Base-by-base conservation (phyloP, 2,797 vertebrate genomes). In the Lutjanus campechanus region DNA sequence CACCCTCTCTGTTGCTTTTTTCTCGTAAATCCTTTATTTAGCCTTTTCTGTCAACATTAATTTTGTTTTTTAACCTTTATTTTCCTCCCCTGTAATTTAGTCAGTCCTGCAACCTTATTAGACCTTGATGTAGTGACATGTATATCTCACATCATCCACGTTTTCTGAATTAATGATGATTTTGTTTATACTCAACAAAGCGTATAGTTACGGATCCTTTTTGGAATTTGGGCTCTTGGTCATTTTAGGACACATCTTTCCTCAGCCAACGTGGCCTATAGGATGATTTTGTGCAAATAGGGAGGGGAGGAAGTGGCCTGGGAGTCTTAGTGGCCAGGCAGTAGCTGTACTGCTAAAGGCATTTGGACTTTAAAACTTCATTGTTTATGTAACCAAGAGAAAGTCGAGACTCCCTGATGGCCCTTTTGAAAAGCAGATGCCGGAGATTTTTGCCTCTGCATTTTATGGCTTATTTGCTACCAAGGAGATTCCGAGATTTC, bases 341-440 rank as follows among this genome's bases (percentile, higher is more conserved):
- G 89, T 89, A 91, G 93, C 89, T 85, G 76, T 86, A 79, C 95
- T 95, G 95, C 89, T 94, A 94, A 94, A 95, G 85, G 83, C 92
- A 95, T 95, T 95, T 92, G 82, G 88, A 82, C 68, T 91, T 92
- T 94, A 92, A 92, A 92, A 85, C 91, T 72, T 85, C 78, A 83
- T 93, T 95, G 94, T 95, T 95, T 95, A 89, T 95, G 85, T 93
- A 92, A 93, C 91, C 86, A 92, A 81, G 85, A 84, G 92, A 94
- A 95, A 93, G 90, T 82, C 16, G 87, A 94, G 86, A 91, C 89
- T 90, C 91, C 92, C 90, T 71, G 54, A 90, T 86, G 84, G 84
- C 88, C 84, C 81, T 88, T 92, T 88, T 89, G 82, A 91, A 89
- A 83, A 91, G 85, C 83, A 90, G 87, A 94, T 93, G 90, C 92